Conservation (phyloP, 2,888 invertebrate species). For the Nomada fabriciana region DNA sequence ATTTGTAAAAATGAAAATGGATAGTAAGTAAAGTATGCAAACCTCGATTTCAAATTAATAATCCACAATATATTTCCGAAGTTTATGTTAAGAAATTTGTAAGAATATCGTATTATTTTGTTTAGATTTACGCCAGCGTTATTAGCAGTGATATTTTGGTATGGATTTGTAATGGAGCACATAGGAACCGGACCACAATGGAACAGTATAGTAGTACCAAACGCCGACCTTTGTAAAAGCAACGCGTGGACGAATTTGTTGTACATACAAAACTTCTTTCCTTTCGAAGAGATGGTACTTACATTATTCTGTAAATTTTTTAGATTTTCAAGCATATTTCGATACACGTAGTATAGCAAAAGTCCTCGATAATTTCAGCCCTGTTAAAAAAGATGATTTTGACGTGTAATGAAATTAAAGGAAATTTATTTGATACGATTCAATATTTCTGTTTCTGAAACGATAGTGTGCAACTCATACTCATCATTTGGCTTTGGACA, state of each 20-base stretch:
- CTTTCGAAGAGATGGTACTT: constrained; percentile 88
- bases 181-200: constrained; percentile 89
- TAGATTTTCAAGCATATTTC: no score
- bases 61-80: not conserved
- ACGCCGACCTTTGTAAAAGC: constrained; percentile 88
- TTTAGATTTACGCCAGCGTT: constrained; percentile 88
- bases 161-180: constrained; percentile 89
- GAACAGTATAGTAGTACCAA: constrained; percentile 87
- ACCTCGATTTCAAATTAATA: no score
- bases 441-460: constrained; percentile 19
- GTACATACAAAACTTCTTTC: constrained; percentile 89
- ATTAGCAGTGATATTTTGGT: constrained; percentile 88
- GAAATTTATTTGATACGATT: not conserved
- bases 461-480: constrained; percentile 91
- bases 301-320: not conserved
- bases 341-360: no score
- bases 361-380: no score
- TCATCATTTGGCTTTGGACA: constrained; percentile 90
- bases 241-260: constrained; percentile 89
- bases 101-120: not conserved
- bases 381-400: no score
- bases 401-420: no score
- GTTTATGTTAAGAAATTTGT: not conserved
- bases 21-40: no score
- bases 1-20: no score